phyloP scores from a whole-genome alignment of 2,888 invertebrate species.

The Tortrix viridana region DNA sequence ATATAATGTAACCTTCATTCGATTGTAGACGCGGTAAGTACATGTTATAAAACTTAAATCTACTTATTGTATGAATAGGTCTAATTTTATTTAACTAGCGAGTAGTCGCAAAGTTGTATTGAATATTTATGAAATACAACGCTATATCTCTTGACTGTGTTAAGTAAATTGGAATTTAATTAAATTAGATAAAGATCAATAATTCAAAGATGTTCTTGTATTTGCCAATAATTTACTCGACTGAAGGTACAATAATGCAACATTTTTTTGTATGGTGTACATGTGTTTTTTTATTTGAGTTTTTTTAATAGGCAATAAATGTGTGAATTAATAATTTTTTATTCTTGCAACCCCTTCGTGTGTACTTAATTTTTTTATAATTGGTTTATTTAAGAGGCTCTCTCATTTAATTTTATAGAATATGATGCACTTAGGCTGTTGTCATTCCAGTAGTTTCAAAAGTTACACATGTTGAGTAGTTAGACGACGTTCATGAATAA shows the following conservation, averaged over 20 bases:
- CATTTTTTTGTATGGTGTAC: slow-evolving; percentile 39
- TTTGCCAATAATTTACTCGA: slow-evolving; percentile 29
- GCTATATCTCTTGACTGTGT: background rate
- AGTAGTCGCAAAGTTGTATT: slow-evolving; percentile 7
- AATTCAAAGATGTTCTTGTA: slow-evolving; percentile 13
- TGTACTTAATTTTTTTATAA: slow-evolving; percentile 65
- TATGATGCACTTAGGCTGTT: slow-evolving; percentile 36
- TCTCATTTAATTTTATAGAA: slow-evolving; percentile 49
- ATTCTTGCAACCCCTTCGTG: slow-evolving; percentile 41
- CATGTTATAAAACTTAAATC: slow-evolving; percentile 13
- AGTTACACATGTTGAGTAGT: slow-evolving; percentile 47
- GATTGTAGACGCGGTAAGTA: slow-evolving; percentile 12
- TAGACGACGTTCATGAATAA: slow-evolving; percentile 59
- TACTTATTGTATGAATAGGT: slow-evolving; percentile 10
- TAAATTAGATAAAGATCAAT: too few species aligned
- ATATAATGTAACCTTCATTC: slow-evolving; percentile 14
- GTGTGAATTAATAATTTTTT: slow-evolving; percentile 47
- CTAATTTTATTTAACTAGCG: background rate
- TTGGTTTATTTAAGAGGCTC: slow-evolving; percentile 52
- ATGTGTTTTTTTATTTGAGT: slow-evolving; percentile 40
- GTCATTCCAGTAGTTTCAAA: slow-evolving; percentile 54
- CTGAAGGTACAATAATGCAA: slow-evolving; percentile 36
- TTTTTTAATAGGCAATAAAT: slow-evolving; percentile 50
- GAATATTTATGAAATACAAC: slow-evolving; percentile 20
- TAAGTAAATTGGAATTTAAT: too few species aligned